Conservation (phyloP, 2,888 invertebrate species). For the Leucozona laternaria region DNA sequence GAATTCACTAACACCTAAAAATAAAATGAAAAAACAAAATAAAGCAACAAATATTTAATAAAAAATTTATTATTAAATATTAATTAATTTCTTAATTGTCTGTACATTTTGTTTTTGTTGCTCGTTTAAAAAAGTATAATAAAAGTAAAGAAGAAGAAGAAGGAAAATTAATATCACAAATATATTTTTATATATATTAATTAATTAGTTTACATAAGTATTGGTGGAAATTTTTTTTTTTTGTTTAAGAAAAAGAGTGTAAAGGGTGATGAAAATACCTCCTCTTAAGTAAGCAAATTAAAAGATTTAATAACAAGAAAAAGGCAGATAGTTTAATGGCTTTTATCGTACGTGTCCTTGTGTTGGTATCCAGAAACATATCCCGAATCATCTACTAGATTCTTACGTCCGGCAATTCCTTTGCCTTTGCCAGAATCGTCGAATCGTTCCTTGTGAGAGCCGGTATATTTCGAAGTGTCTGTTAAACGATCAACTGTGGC, state of each 20-base stretch:
- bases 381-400: constrained; percentile 89
- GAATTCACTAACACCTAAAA: constrained; percentile 51
- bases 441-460: constrained; percentile 93
- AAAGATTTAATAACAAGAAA: constrained; percentile 29
- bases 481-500: constrained; percentile 88
- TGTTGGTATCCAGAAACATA: constrained; percentile 94
- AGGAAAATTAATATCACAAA: constrained; percentile 69
- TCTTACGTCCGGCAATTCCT: constrained; percentile 93
- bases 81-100: constrained; percentile 36
- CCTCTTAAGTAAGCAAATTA: constrained; percentile 61
- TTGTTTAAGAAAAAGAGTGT: constrained; percentile 30
- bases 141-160: constrained; percentile 17
- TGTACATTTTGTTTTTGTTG: constrained; percentile 56
- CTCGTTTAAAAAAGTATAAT: constrained; percentile 20
- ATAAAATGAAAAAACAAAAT: constrained; percentile 41
- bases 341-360: constrained; percentile 90
- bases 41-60: constrained; percentile 61
- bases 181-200: constrained; percentile 25
- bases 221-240: constrained; percentile 48
- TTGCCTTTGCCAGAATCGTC: constrained; percentile 93
- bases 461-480: constrained; percentile 94
- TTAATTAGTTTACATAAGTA: constrained; percentile 51
- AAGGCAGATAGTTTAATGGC: constrained; percentile 83
- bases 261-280: constrained; percentile 18
- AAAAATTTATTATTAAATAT: constrained; percentile 31